These are phyloP conservation scores for Paguma larvata DNA, from an alignment of 2,797 vertebrate genomes.

Conservation along the genomic window DNA sequence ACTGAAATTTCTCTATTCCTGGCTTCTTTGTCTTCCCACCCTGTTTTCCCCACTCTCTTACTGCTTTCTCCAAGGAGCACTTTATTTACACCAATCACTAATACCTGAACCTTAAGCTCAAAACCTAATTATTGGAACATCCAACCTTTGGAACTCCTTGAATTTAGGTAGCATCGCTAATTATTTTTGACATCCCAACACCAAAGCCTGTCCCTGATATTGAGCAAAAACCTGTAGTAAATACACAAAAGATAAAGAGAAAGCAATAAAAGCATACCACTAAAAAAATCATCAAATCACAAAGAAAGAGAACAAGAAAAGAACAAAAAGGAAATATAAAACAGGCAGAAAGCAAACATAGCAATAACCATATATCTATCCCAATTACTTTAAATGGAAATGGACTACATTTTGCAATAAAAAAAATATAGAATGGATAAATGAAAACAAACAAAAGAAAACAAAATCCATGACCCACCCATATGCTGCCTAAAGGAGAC, in stretches of 20 bases:
- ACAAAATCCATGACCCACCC: background rate
- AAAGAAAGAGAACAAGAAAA: background rate
- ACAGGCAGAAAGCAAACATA: background rate
- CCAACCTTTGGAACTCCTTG: background rate
- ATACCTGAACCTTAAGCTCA: background rate
- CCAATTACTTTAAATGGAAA: background rate
- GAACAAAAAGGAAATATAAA: background rate
- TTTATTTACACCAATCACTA: background rate
- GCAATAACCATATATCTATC: background rate
- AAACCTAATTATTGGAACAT: background rate
- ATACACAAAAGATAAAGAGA: background rate
- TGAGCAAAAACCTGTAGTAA: background rate
- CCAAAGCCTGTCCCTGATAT: background rate
- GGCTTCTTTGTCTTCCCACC: background rate
- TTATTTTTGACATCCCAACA: background rate
- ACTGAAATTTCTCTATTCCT: background rate
- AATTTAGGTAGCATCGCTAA: background rate
- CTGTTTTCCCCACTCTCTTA: background rate
- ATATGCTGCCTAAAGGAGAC: background rate
- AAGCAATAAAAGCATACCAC: background rate
- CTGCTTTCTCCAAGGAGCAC: background rate
- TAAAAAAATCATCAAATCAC: background rate
- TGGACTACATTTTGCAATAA: background rate
- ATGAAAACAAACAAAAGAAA: background rate
- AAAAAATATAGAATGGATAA: background rate